These are phyloP conservation scores for Amphiprion clarkii DNA, from an alignment of 2,797 vertebrate species.

Conservation along the genomic window DNA sequence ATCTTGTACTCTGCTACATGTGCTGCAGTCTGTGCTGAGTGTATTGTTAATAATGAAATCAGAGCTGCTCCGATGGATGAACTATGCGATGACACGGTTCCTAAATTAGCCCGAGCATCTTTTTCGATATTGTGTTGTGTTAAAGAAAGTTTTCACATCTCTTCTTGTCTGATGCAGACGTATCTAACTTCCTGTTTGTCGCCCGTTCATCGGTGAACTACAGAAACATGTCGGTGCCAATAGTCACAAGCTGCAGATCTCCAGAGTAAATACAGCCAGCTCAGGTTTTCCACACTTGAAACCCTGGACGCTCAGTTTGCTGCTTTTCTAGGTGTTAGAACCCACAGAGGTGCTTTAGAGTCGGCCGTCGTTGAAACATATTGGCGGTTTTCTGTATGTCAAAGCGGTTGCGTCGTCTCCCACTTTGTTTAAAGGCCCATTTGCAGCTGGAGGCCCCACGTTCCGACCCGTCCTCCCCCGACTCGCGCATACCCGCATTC, in stretches of 20 bases:
- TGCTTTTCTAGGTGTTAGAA: background rate
- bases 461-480: constrained; percentile 44
- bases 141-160: too few relatives aligned
- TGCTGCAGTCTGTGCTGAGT: too few relatives aligned
- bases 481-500: constrained; percentile 22
- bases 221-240: constrained; percentile 12
- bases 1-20: too few relatives aligned
- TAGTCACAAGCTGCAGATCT: background rate
- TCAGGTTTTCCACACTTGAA: background rate
- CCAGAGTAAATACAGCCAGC: background rate
- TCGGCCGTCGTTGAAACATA: background rate
- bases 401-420: constrained; percentile 56
- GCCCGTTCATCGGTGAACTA: constrained; percentile 1
- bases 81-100: too few relatives aligned
- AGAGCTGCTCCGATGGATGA: too few relatives aligned
- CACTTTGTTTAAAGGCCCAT: constrained; percentile 55
- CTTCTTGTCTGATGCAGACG: too few relatives aligned
- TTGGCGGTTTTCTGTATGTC: constrained; percentile 33
- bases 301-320: background rate
- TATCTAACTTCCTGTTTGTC: too few relatives aligned
- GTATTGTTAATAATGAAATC: too few relatives aligned
- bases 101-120: too few relatives aligned
- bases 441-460: constrained; percentile 38
- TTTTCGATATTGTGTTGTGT: too few relatives aligned
- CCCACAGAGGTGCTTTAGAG: constrained; percentile 1